Base-by-base conservation (phyloP, 2,113 vertebrate genomes). In the Naja naja region DNA sequence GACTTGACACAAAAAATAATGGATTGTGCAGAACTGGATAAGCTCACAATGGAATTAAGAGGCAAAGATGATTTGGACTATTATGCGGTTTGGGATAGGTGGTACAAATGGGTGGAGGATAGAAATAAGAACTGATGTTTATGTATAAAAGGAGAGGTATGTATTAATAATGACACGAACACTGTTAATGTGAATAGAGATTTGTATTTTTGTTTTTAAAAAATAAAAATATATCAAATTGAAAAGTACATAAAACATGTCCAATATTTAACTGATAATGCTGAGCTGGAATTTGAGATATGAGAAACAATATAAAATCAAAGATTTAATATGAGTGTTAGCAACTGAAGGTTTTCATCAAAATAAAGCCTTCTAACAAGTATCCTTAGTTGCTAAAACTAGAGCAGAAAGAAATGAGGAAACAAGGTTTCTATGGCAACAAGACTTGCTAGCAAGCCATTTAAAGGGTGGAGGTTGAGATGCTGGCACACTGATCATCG, bases 361-460 rank as follows among this genome's bases (percentile, higher is more conserved):
- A 85, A 81, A 52, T 49, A 7, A 20, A 34, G 30, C 22, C 86
- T 52, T 45, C 54, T 85, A 47, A 47, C 25, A 47, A 58, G 18
- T 27, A 34, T 39, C 8, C 34, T 4, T 81, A 54, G 27, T 54
- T 55, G 27, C 20, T 39, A 43, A 52, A 85, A 22, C 34, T 18
- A 22, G 45, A 43, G 49, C 74, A 81, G 34, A 43, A 81, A 43
- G 47, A 58, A n/a, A 30, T 52, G 45, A 90, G 74, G 74, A 58
- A 39, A 89, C 43, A 86, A 52, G 10, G 43, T 89, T 93, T 90
- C 88, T 86, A 60, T 87, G 30, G 74, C 43, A 85, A 93, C 43
- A 60, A n/a, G 27, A 58, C 4, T 27, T 60, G 53, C 45, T 7
- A 39, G 74, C 45, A 85, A 85, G 23, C 69, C 53, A 47, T 88